Percentiles rank a stretch among this genome's conserved stretches.
These are phyloP conservation scores for Pterocles orientalis DNA, from an alignment of 2,113 vertebrate species.

Conservation along the genomic window DNA sequence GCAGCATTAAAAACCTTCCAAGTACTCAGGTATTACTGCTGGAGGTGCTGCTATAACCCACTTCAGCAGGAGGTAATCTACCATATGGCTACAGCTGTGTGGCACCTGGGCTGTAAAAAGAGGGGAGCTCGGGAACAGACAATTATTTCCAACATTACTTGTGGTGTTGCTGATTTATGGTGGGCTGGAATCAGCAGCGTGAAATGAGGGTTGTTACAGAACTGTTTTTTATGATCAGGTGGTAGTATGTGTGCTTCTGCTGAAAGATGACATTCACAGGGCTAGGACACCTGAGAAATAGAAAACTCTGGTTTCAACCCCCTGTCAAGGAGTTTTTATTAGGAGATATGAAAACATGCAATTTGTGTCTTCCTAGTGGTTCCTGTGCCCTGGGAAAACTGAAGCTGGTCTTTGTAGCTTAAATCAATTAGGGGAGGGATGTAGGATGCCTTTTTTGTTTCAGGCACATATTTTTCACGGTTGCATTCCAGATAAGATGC, in stretches of 20 bases:
- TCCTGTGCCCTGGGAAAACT: not conserved
- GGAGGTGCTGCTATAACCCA: not conserved
- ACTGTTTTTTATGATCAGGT: conserved; percentile 41
- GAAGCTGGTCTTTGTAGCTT: conserved; percentile 20
- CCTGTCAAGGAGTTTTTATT: conserved; percentile 31
- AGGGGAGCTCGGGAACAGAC: not conserved
- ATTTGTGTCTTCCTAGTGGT: conserved; percentile 36
- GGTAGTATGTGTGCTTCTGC: not conserved
- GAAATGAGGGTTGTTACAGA: conserved; percentile 60
- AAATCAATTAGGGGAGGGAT: conserved; percentile 32
- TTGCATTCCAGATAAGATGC: conserved; percentile 47
- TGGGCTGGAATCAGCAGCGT: conserved; percentile 32
- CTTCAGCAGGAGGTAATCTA: not conserved
- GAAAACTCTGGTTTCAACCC: conserved; percentile 14
- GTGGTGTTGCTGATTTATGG: conserved; percentile 50
- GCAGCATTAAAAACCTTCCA: not conserved
- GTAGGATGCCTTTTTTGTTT: conserved; percentile 33
- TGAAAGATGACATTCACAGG: conserved; percentile 57
- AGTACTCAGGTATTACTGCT: not conserved
- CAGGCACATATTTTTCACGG: conserved; percentile 18
- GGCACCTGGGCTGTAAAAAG: conserved; percentile 25
- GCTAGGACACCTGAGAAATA: conserved; percentile 28
- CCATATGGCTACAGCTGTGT: conserved; percentile 8
- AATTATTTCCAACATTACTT: not conserved
- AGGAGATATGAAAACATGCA: conserved; percentile 37